Evolutionary conservation across 2,888 invertebrate species (phyloP).

Genomic region (Nemotelus pantherinus): DNA sequence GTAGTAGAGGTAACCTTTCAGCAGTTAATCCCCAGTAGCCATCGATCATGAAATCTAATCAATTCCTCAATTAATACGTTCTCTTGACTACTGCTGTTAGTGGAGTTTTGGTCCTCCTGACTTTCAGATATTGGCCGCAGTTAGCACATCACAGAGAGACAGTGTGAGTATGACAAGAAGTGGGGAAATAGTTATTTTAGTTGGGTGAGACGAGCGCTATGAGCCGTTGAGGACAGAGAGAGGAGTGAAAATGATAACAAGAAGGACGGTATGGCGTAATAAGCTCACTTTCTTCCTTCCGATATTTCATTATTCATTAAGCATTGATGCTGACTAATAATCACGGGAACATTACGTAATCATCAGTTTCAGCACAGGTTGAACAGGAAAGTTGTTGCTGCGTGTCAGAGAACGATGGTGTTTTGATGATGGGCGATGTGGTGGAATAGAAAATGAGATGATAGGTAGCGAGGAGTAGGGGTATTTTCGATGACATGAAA

Average conservation of each 20-base stretch:
- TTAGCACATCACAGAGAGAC: not conserved
- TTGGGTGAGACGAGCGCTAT: not conserved
- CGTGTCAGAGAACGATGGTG: too few species aligned
- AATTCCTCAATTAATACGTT: constrained; percentile 50
- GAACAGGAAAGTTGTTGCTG: not conserved
- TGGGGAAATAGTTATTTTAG: not conserved
- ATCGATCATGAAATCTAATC: constrained; percentile 52
- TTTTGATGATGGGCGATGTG: too few species aligned
- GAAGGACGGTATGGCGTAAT: not conserved
- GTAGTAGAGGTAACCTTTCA: constrained; percentile 42
- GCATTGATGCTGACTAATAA: constrained; percentile 49
- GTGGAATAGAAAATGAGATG: too few species aligned
- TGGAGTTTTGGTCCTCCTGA: constrained; percentile 10
- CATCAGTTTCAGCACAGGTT: constrained; percentile 15
- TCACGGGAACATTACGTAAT: constrained; percentile 42
- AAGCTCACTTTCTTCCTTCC: constrained; percentile 27
- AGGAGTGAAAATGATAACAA: not conserved
- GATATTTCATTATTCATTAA: constrained; percentile 47
- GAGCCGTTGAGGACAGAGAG: not conserved
- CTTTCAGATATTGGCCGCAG: not conserved
- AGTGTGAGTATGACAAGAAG: not conserved
- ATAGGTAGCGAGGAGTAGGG: too few species aligned
- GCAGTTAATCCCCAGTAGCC: constrained; percentile 50
- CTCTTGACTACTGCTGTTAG: not conserved
- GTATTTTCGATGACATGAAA: too few species aligned